phyloP scores from a whole-genome alignment of 2,888 invertebrate species.

The Euproctis similis region DNA sequence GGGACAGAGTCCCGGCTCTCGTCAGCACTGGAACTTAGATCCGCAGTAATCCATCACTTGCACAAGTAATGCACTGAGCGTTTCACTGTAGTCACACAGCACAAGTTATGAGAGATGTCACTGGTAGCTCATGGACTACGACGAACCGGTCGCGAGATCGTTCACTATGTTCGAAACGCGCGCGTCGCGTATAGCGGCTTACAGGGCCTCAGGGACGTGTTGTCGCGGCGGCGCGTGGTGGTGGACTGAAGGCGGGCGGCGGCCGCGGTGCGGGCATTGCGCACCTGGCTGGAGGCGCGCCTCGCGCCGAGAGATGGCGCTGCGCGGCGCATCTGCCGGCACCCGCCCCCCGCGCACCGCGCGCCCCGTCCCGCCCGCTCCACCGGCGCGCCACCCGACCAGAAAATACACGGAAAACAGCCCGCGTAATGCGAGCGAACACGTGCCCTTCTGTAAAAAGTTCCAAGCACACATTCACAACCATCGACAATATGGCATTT shows the following conservation, averaged over 20 bases:
- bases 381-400: slow-evolving; percentile 43
- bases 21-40: slow-evolving; percentile 57
- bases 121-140: slow-evolving; percentile 64
- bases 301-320: slow-evolving; percentile 65
- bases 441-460: slow-evolving; percentile 67
- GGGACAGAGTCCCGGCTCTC: slow-evolving; percentile 53
- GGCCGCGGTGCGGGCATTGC: slow-evolving; percentile 62
- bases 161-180: slow-evolving; percentile 72
- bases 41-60: slow-evolving; percentile 72
- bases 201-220: slow-evolving; percentile 52
- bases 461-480: no score
- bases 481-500: no score
- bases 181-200: slow-evolving; percentile 63
- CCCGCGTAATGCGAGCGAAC: slow-evolving; percentile 54
- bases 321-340: slow-evolving; percentile 70
- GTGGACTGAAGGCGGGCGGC: slow-evolving; percentile 71
- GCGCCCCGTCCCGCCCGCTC: slow-evolving; percentile 30
- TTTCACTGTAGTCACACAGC: slow-evolving; percentile 73
- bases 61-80: slow-evolving; percentile 63
- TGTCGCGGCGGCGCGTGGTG: slow-evolving; percentile 64
- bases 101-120: slow-evolving; percentile 67
- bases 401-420: slow-evolving; percentile 71
- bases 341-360: slow-evolving; percentile 27
- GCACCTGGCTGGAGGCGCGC: slow-evolving; percentile 53
- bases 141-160: slow-evolving; percentile 66